phyloP scores from a whole-genome alignment of 2,888 invertebrate species.

The Diloba caeruleocephala region DNA sequence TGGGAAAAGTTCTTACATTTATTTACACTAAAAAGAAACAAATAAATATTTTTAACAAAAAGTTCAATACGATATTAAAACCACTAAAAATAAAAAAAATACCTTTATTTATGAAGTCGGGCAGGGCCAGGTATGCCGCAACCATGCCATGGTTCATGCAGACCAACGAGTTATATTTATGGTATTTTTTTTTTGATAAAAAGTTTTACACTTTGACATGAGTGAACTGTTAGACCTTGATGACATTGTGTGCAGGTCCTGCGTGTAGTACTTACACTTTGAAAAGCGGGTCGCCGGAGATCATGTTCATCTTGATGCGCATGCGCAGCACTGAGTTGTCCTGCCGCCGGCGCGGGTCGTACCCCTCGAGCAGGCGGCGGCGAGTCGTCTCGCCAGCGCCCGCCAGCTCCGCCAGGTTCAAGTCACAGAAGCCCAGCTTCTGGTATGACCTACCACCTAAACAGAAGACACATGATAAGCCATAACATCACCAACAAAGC shows the following conservation, averaged over 20 bases:
- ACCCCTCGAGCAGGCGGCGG: conserved; percentile 98
- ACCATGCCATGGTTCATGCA: no score
- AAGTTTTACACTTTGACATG: no score
- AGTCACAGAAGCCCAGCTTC: conserved; percentile 99
- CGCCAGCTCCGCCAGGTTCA: conserved; percentile 99
- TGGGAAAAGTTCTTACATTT: no score
- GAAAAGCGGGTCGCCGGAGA: conserved; percentile 98
- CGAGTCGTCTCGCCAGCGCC: conserved; percentile 96
- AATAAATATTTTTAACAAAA: no score
- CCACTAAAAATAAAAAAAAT: no score
- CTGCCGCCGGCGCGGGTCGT: conserved; percentile 96
- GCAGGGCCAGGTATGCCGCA: no score
- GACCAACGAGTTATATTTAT: no score
- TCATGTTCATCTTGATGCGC: conserved; percentile 97
- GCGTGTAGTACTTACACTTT: conserved; percentile 95
- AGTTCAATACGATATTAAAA: no score
- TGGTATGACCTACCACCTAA: conserved; percentile 94
- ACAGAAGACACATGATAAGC: conserved; percentile 13
- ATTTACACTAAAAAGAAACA: no score
- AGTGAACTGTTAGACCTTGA: no score
- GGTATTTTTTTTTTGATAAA: no score
- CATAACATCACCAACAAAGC: not conserved
- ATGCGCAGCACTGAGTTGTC: conserved; percentile 99
- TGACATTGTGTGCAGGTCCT: not conserved
- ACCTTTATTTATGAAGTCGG: no score